Conservation (phyloP, 2,888 invertebrate genomes). For the Cephus pulcher region DNA sequence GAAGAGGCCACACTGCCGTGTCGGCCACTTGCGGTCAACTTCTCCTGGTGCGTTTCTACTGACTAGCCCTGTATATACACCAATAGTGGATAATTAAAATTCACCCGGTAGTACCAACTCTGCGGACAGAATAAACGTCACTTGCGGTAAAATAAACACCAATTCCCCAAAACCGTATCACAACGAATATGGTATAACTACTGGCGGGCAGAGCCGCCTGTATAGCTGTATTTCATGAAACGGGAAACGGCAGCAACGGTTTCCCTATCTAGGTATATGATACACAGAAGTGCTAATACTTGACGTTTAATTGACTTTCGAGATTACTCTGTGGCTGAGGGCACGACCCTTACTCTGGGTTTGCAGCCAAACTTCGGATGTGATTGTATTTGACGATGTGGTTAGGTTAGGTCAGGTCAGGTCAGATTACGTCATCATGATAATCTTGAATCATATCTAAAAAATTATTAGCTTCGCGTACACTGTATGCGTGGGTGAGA, state of each 20-base stretch:
- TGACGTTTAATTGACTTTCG: not conserved
- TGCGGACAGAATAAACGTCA: not conserved
- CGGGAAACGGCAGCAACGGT: not conserved
- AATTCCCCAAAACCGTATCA: not conserved
- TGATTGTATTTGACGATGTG: not conserved
- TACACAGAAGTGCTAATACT: not conserved
- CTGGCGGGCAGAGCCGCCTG: not conserved
- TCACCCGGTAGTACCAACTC: not conserved
- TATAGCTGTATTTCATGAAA: not conserved
- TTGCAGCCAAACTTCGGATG: not conserved
- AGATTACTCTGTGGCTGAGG: not conserved
- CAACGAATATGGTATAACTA: not conserved
- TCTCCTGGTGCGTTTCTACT: too few species aligned
- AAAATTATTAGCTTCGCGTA: not conserved
- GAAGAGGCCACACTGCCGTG: too few species aligned
- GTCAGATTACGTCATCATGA: not conserved
- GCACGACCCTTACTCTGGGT: not conserved
- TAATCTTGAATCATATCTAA: not conserved
- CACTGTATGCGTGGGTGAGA: accelerated
- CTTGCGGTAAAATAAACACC: not conserved
- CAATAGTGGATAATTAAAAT: not conserved
- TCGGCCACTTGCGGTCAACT: too few species aligned
- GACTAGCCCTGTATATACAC: too few species aligned
- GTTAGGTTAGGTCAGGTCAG: not conserved
- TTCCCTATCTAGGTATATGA: not conserved